Evolutionary conservation across 2,113 vertebrate species (phyloP), one percentile per base, ranked within the genome.

Genomic region (Siphamia tubifer): DNA sequence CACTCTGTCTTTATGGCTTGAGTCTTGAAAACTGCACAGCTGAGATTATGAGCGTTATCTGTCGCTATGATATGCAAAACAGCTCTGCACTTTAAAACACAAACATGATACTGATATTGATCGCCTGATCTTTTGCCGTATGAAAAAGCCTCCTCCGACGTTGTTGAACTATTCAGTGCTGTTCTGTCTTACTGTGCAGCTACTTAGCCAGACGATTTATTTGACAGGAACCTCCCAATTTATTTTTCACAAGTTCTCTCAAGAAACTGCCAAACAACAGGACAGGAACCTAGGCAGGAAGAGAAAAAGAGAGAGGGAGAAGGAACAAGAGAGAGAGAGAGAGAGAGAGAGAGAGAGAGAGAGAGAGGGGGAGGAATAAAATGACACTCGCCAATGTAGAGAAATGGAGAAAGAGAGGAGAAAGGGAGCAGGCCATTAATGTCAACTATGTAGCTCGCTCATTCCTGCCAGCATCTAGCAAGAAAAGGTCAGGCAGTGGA

Each of bases 401-500:
- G 23, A 45, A 16, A 10, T 32, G 32, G 32, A 8, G 16, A 40
- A 12, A 36, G 20, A 25, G 8, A 27, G 24, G 49, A 55, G 68
- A 77, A 71, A 68, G 77, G n/a, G 77, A 70, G 82, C 39, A 6
- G 74, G 87, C 88, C 92, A 89, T 91, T 90, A 90, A 80, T 83
- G 85, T 86, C 81, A 79, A 86, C 64, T 31, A 43, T 86, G 84
- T 86, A 75, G 76, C 86, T 79, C 73, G 85, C 75, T 84, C 89
- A 87, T 87, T n/a, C 76, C 84, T 75, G 78, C 74, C 70, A 74
- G 79, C 78, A 52, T 77, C 84, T 25, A 77, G 77, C 82, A 74
- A 45, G 89, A 85, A 90, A 93, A 93, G 91, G 91, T 93, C 91
- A 93, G 85, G 57, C 72, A 62, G 53, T 77, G 77, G 71, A 86